These are phyloP conservation scores for Mimas tiliae DNA, from an alignment of 2,888 invertebrate species.

Conservation along the genomic window DNA sequence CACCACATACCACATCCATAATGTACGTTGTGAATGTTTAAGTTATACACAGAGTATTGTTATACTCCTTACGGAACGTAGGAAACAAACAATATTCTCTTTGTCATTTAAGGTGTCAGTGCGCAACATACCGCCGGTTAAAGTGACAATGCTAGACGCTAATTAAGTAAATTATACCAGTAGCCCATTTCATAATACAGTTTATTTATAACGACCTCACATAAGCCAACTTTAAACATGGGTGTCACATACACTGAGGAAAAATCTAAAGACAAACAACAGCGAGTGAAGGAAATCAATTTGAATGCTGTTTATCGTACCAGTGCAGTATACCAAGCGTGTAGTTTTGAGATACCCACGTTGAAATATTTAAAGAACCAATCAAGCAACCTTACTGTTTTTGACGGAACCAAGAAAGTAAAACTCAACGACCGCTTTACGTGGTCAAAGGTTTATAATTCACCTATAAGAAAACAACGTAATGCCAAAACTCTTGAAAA, in stretches of 20 bases:
- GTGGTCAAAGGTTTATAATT: slow-evolving; percentile 63
- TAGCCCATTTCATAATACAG: background rate
- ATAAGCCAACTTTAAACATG: slow-evolving; percentile 40
- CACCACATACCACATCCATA: no score
- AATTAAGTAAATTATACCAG: slow-evolving; percentile 12
- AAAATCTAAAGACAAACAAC: slow-evolving; percentile 35
- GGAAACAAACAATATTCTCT: no score
- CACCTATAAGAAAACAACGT: slow-evolving; percentile 43
- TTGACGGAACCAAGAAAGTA: slow-evolving; percentile 33
- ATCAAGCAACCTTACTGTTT: slow-evolving; percentile 23
- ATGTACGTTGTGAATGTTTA: no score
- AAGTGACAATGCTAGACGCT: background rate
- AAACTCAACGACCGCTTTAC: slow-evolving; percentile 40
- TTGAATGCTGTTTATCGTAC: slow-evolving; percentile 49
- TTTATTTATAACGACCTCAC: background rate
- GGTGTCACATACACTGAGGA: slow-evolving; percentile 44
- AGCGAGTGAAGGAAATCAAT: slow-evolving; percentile 44
- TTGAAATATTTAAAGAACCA: slow-evolving; percentile 15
- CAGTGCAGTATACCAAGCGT: slow-evolving; percentile 62
- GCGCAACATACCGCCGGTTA: background rate
- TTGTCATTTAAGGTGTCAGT: no score
- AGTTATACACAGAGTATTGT: no score
- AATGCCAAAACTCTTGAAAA: background rate
- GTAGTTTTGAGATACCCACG: slow-evolving; percentile 49
- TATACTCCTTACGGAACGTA: no score